Conservation (phyloP, 2,797 vertebrate species). For the Propithecus perrieri region DNA sequence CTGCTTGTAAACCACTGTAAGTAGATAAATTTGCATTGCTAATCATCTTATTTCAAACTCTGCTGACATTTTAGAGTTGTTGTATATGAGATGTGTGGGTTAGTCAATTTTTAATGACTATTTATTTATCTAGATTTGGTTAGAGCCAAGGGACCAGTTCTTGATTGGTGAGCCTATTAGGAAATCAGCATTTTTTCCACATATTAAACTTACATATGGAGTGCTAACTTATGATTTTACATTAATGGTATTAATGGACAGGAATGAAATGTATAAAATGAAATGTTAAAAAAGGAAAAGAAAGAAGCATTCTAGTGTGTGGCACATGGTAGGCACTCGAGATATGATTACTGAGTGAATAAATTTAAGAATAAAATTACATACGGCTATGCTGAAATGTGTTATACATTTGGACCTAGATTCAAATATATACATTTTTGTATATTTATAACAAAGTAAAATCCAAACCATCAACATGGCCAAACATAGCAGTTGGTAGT, state of each 20-base stretch:
- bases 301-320: not conserved
- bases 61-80: constrained; percentile 70
- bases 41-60: constrained; percentile 68
- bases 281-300: not conserved
- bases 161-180: constrained; percentile 42
- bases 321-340: not conserved
- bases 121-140: constrained; percentile 72
- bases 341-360: not conserved
- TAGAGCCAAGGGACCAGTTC: constrained; percentile 49
- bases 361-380: not conserved
- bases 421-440: not conserved
- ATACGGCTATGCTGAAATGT: not conserved
- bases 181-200: constrained; percentile 52
- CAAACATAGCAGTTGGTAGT: not conserved
- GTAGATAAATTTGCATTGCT: constrained; percentile 73
- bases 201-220: constrained; percentile 16
- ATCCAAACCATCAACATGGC: not conserved
- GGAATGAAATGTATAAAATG: not conserved
- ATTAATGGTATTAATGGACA: not conserved
- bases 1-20: constrained; percentile 65
- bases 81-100: constrained; percentile 7
- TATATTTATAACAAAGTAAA: not conserved
- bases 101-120: constrained; percentile 75
- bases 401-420: not conserved
- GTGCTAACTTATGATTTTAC: not conserved